A percentile compares a stretch with the other conserved stretches of the same genome.
Conservation (phyloP, 2,113 vertebrate species). For the Cervus canadensis region DNA sequence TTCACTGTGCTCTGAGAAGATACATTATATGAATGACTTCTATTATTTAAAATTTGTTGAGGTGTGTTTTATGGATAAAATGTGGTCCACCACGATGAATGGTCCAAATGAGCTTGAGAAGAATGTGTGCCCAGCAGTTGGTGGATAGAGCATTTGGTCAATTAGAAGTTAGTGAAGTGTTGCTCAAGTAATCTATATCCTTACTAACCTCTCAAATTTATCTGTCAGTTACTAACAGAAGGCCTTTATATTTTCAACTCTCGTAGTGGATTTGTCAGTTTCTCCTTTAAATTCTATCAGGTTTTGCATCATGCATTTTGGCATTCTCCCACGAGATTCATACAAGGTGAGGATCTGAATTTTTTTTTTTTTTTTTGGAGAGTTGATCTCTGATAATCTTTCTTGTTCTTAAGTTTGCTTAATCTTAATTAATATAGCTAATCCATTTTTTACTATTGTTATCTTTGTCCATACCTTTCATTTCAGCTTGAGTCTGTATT, state of each 20-base stretch:
- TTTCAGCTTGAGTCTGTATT: neutral
- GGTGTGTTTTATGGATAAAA: neutral
- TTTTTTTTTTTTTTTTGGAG: neutral
- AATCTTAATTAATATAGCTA: neutral
- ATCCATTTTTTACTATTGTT: neutral
- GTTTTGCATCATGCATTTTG: neutral
- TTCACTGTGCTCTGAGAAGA: neutral
- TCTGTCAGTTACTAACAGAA: neutral
- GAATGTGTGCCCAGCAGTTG: neutral
- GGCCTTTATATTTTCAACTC: neutral
- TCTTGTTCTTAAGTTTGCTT: neutral
- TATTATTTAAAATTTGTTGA: neutral
- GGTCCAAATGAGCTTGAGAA: neutral
- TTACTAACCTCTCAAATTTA: neutral
- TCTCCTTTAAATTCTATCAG: neutral
- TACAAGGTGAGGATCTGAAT: neutral
- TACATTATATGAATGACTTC: neutral
- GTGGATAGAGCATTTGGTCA: neutral
- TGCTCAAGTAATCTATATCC: neutral
- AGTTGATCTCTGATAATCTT: neutral
- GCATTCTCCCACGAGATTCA: neutral
- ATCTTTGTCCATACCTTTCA: neutral
- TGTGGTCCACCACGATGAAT: no score
- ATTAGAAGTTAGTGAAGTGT: neutral
- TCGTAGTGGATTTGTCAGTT: neutral